phyloP scores from a whole-genome alignment of 2,888 invertebrate genomes.

The Nymphalis polychloros region DNA sequence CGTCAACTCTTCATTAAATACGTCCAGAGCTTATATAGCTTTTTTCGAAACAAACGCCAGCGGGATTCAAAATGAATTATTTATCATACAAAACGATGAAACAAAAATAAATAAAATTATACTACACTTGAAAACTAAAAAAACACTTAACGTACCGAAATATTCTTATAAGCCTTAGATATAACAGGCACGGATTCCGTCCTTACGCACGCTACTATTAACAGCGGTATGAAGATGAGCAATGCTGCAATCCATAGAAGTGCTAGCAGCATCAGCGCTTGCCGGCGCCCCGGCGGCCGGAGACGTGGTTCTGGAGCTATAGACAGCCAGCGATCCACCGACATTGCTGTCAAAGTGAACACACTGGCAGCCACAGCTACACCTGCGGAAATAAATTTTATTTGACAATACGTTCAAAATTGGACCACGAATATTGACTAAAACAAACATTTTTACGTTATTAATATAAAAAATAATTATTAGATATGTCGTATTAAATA shows the following conservation, averaged over 20 bases:
- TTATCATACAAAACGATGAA: too few species aligned
- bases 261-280: conserved; percentile 83
- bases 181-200: conserved; percentile 68
- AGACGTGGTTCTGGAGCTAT: conserved; percentile 84
- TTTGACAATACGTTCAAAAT: neutral
- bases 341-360: conserved; percentile 89
- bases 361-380: conserved; percentile 89
- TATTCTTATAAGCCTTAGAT: conserved; percentile 58
- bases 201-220: conserved; percentile 74
- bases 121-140: too few species aligned
- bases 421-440: too few species aligned
- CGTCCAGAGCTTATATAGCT: too few species aligned
- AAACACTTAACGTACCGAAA: conserved; percentile 59
- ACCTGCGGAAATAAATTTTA: conserved; percentile 65
- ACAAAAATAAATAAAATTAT: too few species aligned
- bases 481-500: too few species aligned
- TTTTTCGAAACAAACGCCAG: too few species aligned
- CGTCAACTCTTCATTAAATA: too few species aligned
- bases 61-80: too few species aligned
- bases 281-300: conserved; percentile 83
- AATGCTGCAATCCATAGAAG: conserved; percentile 86
- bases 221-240: conserved; percentile 85
- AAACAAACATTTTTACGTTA: too few species aligned
- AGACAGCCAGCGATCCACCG: conserved; percentile 88
- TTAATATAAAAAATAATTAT: too few species aligned